Base-by-base conservation (phyloP, 92 coral and sea anemone species). In the Phenganax subtilis region DNA sequence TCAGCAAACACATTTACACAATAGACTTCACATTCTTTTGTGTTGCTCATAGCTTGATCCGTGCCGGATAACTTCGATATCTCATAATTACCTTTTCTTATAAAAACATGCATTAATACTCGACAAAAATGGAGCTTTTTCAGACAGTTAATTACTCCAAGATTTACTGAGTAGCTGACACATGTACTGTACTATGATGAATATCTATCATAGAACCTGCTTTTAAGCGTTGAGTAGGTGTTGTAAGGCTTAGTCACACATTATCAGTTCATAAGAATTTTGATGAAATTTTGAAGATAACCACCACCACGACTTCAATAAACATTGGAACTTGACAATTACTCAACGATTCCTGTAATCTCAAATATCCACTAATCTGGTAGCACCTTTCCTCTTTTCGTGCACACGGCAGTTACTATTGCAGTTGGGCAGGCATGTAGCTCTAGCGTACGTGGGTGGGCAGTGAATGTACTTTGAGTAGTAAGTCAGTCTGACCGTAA, bases 1-100 rank as follows among this genome's bases (percentile, higher is more conserved):
- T 79, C 83, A 79, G 31, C 74, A 79, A 64, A 16, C 16, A 2
- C 14, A 12, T 3, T 15, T 65, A 73, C 52, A 31, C 59, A 63
- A 10, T 37, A n/a, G 6, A 79, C 27, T 12, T 29, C 17, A 47
- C 70, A 77, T 77, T 77, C 82, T 63, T 37, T 62, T 63, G 82
- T 64, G 30, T 14, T 11, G 28, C 9, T 63, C 83, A 0, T 65
- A 52, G 58, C 69, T 79, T 79, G 74, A 79, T 64, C 61, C 71
- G 25, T 56, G 82, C 62, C 54, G 70, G 66, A 57, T 77, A 44
- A 30, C 12, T n/a, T 51, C 30, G 52, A 52, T 12, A 79, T 30
- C 73, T 68, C 47, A 28, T 64, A 64, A 64, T 64, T 20, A 37
- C 73, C 37, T 10, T 30, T 30, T 30, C 37, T 68, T 37, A 17